phyloP scores from a whole-genome alignment of 2,797 vertebrate species.

The Hoplostethus atlanticus region DNA sequence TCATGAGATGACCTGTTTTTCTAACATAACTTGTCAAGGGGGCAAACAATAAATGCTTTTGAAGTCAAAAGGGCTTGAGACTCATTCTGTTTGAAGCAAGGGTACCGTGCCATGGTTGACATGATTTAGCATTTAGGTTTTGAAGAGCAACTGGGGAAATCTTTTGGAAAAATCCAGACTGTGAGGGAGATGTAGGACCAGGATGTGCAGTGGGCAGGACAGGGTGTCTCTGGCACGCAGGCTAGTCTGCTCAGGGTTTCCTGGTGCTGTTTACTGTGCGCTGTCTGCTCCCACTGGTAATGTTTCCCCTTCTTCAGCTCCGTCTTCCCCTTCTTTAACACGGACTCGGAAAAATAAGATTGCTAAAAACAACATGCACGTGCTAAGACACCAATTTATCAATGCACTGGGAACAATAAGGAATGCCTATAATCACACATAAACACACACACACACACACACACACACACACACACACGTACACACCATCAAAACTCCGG shows the following conservation, averaged over 20 bases:
- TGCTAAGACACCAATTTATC: constrained; percentile 12
- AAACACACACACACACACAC: constrained; percentile 7
- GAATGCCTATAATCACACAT: not conserved
- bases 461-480: not conserved
- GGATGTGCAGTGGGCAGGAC: constrained; percentile 59
- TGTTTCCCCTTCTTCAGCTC: constrained; percentile 46
- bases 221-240: constrained; percentile 60
- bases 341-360: constrained; percentile 38
- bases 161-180: constrained; percentile 23
- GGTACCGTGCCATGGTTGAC: constrained; percentile 26
- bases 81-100: constrained; percentile 24
- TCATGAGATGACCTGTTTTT: constrained; percentile 45
- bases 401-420: constrained; percentile 24
- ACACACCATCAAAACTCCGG: constrained; percentile 15
- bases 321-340: constrained; percentile 31
- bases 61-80: constrained; percentile 11
- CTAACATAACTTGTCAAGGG: constrained; percentile 31
- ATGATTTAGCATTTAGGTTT: constrained; percentile 54
- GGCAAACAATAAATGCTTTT: constrained; percentile 46
- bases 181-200: constrained; percentile 35
- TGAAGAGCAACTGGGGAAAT: constrained; percentile 27
- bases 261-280: constrained; percentile 69
- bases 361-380: constrained; percentile 44
- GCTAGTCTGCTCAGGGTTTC: constrained; percentile 59
- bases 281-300: constrained; percentile 45